A percentile compares a stretch with the other conserved stretches of the same genome.
Conservation (phyloP, 2,797 vertebrate genomes). For the Polyboroides typus region DNA sequence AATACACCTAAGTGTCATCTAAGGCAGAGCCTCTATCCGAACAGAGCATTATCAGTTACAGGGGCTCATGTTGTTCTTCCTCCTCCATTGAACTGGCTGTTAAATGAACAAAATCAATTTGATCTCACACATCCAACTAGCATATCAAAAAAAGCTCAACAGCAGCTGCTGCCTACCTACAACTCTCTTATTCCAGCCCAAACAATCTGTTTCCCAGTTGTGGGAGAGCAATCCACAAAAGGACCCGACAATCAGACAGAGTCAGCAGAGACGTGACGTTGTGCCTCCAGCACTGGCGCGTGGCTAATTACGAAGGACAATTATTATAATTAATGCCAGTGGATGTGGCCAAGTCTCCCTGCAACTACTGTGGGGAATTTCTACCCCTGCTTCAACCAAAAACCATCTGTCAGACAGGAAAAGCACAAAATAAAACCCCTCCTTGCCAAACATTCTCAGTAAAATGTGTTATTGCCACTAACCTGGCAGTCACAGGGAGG, state of each 20-base stretch:
- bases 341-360: slow-evolving; percentile 60
- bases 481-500: background rate
- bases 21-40: background rate
- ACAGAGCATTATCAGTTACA: background rate
- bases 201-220: slow-evolving; percentile 67
- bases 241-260: slow-evolving; percentile 28
- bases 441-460: slow-evolving; percentile 35
- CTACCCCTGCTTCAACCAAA: slow-evolving; percentile 50
- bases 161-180: slow-evolving; percentile 66
- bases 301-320: slow-evolving; percentile 54
- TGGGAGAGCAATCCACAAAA: slow-evolving; percentile 26
- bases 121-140: slow-evolving; percentile 31
- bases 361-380: slow-evolving; percentile 64
- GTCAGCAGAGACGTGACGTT: slow-evolving; percentile 25
- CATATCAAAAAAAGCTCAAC: slow-evolving; percentile 17
- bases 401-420: slow-evolving; percentile 62
- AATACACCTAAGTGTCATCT: background rate
- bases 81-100: slow-evolving; percentile 6
- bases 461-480: slow-evolving; percentile 17
- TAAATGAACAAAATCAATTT: slow-evolving; percentile 59
- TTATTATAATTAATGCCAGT: slow-evolving; percentile 69
- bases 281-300: slow-evolving; percentile 18
- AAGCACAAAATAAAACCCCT: slow-evolving; percentile 24
- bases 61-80: background rate
- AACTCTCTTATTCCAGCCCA: slow-evolving; percentile 57